These are phyloP conservation scores for Drosophila tsacasi DNA, from an alignment of 1,140 invertebrate genomes.

Conservation along the genomic window DNA sequence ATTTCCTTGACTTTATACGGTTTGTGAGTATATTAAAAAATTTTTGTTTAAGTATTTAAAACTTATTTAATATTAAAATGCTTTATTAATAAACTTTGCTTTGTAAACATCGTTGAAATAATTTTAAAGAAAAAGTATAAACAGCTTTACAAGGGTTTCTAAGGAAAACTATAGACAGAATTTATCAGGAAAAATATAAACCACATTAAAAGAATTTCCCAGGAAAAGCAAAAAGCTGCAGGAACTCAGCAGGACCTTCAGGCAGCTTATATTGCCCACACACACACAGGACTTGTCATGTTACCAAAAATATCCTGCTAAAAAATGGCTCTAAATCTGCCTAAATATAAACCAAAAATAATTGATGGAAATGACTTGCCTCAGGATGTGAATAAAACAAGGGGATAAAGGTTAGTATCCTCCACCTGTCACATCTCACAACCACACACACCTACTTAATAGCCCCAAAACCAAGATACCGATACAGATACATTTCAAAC, in stretches of 20 bases:
- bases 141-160: background rate
- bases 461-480: conserved; percentile 2
- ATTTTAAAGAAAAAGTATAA: background rate
- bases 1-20: no score
- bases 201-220: background rate
- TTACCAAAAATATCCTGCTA: background rate
- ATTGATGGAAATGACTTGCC: conserved; percentile 30
- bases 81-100: background rate
- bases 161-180: background rate
- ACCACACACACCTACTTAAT: conserved; percentile 1
- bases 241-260: background rate
- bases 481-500: conserved; percentile 35
- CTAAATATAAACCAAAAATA: conserved; percentile 15
- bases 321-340: background rate
- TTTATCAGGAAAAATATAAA: background rate
- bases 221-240: background rate
- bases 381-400: background rate
- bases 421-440: conserved; percentile 15
- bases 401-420: conserved; percentile 10
- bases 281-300: background rate
- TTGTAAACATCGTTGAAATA: background rate
- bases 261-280: background rate
- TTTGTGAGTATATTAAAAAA: background rate
- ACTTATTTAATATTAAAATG: background rate
- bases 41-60: background rate